Conservation (phyloP, 2,797 vertebrate genomes). For the Ambastaia sidthimunki region DNA sequence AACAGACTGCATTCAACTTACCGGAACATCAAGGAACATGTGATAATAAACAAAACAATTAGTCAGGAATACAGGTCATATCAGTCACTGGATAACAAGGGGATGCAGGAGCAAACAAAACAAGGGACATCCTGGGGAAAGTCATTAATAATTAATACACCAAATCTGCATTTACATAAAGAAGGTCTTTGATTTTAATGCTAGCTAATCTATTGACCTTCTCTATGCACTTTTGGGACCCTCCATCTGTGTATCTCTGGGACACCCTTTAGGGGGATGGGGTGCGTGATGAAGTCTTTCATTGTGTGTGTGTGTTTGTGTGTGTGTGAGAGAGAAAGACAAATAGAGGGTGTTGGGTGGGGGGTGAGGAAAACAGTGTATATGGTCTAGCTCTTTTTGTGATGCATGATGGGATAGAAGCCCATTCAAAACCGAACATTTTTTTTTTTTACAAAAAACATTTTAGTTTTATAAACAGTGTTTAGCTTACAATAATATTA, state of each 20-base stretch:
- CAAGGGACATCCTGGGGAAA: conserved; percentile 21
- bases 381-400: neutral
- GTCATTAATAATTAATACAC: conserved; percentile 36
- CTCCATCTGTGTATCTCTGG: conserved; percentile 32
- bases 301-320: neutral
- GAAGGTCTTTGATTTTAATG: conserved; percentile 38
- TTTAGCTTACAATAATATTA: neutral
- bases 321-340: neutral
- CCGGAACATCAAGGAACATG: conserved; percentile 52
- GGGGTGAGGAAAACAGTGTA: conserved; percentile 8
- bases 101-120: conserved; percentile 19
- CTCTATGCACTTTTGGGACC: conserved; percentile 20
- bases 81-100: conserved; percentile 35
- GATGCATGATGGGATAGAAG: neutral
- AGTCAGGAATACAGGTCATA: conserved; percentile 46
- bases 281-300: neutral
- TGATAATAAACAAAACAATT: conserved; percentile 56
- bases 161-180: conserved; percentile 30
- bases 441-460: no score
- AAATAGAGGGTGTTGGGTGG: no score
- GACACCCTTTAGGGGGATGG: conserved; percentile 15
- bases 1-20: conserved; percentile 58
- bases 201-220: conserved; percentile 39
- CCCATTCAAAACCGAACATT: neutral
- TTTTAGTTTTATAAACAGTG: neutral